Conservation (phyloP, 2,113 vertebrate species). For the Cinclus cinclus region DNA sequence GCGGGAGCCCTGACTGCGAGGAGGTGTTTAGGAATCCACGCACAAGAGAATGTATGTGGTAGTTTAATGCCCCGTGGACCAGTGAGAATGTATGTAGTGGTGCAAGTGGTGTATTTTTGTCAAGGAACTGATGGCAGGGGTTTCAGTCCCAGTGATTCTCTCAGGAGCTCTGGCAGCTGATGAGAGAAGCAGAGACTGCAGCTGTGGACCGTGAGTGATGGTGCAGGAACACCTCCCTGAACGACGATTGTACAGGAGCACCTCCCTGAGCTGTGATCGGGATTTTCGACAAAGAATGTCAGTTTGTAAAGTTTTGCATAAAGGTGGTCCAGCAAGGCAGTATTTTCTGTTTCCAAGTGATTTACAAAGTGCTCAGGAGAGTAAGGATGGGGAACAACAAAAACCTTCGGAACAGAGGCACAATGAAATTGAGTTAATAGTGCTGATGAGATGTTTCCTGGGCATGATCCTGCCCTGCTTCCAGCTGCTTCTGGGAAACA, state of each 20-base stretch:
- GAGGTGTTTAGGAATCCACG: background rate
- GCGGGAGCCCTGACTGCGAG: background rate
- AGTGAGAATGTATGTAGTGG: too few species aligned
- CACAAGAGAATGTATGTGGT: rapidly evolving
- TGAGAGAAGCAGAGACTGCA: background rate
- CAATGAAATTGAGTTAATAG: background rate
- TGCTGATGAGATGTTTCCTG: rapidly evolving
- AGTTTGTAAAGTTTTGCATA: background rate
- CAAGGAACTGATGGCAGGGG: background rate
- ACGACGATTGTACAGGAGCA: background rate
- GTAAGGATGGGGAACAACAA: background rate
- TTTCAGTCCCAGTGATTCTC: background rate
- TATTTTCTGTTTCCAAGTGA: background rate
- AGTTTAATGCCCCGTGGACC: background rate
- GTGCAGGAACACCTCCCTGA: background rate
- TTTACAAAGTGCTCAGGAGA: background rate
- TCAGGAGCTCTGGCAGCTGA: background rate
- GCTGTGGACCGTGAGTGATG: background rate
- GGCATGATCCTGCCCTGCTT: background rate
- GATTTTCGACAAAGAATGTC: background rate
- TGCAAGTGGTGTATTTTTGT: background rate
- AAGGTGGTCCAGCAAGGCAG: background rate
- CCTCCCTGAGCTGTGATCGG: background rate
- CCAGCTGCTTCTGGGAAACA: background rate
- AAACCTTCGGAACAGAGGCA: background rate